Evolutionary conservation across 2,888 invertebrate species (phyloP).

Genomic region (Deroplatys truncata): DNA sequence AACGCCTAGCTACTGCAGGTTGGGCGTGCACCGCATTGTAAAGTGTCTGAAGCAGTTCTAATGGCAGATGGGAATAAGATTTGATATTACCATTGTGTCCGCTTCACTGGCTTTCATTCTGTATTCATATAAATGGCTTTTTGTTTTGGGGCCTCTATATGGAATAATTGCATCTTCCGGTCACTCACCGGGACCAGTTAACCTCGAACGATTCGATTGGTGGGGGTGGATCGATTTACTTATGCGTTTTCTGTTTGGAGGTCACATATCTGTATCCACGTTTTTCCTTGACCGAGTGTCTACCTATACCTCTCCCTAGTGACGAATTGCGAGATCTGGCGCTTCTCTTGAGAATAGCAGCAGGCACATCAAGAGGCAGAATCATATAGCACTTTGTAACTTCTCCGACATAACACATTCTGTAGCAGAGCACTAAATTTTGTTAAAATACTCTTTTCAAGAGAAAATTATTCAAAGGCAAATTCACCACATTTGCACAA

Average conservation of each 20-base stretch:
- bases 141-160: conserved; percentile 5
- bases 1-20: not conserved
- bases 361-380: too few species aligned
- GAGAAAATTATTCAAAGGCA: too few species aligned
- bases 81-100: conserved; percentile 26
- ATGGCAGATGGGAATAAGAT: conserved; percentile 24
- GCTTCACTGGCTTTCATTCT: conserved; percentile 19
- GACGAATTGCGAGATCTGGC: not conserved
- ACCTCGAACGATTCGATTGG: not conserved
- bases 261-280: not conserved
- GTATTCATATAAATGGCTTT: conserved; percentile 15
- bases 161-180: conserved; percentile 12
- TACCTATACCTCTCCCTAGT: not conserved
- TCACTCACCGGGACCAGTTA: not conserved
- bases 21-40: conserved; percentile 19
- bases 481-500: too few species aligned
- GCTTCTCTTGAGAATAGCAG: not conserved
- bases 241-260: not conserved
- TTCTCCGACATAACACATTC: too few species aligned
- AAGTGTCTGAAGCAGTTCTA: conserved; percentile 13
- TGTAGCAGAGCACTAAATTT: too few species aligned
- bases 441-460: too few species aligned
- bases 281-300: not conserved
- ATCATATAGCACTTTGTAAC: too few species aligned
- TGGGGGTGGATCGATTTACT: not conserved